Evolutionary conservation across 2,113 vertebrate species (phyloP).

Genomic region (Cairina moschata): DNA sequence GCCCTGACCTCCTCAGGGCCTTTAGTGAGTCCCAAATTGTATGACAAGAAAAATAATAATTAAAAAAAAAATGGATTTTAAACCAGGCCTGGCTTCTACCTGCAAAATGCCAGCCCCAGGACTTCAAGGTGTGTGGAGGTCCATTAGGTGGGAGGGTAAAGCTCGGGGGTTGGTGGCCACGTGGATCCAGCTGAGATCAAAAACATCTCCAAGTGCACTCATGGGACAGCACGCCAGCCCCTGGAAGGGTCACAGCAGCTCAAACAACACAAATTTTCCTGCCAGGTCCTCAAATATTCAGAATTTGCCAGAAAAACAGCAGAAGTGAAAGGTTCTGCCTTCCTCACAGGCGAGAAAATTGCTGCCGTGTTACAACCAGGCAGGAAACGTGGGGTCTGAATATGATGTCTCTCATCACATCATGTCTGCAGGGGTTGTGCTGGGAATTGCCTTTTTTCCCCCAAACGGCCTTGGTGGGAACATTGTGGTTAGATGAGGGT

Average conservation of each 20-base stretch:
- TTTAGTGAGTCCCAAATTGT: neutral
- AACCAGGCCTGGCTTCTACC: neutral
- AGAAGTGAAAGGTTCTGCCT: neutral
- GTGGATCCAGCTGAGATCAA: neutral
- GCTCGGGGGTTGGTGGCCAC: neutral
- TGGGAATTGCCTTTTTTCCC: neutral
- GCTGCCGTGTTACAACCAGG: neutral
- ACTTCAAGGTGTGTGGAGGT: fast-evolving
- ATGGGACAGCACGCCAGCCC: neutral
- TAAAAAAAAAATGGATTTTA: neutral
- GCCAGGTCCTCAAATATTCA: neutral
- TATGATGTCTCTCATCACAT: neutral
- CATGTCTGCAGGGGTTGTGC: neutral
- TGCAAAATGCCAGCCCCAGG: neutral
- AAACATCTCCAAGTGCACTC: neutral
- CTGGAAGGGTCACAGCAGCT: neutral
- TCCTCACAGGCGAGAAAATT: neutral
- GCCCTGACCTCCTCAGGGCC: neutral
- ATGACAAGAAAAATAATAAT: fast-evolving
- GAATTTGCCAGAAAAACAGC: neutral
- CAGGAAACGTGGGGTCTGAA: neutral
- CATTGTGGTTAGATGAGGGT: neutral
- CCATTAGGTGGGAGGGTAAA: neutral
- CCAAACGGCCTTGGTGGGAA: neutral
- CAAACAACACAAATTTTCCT: fast-evolving